Conservation (phyloP, 2,797 vertebrate genomes). For the Aulostomus chinensis region DNA sequence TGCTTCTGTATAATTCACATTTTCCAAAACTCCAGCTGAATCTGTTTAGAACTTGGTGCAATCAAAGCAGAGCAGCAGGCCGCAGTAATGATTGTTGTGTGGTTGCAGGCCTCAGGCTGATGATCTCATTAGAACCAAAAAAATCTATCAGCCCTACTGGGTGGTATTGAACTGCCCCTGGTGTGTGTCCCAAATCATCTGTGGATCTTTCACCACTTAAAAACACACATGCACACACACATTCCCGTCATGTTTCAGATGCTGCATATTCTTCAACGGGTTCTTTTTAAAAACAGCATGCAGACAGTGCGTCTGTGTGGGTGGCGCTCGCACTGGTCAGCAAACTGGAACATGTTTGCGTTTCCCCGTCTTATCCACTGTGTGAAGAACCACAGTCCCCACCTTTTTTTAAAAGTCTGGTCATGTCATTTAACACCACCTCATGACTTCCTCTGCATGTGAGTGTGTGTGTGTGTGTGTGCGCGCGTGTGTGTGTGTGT, state of each 20-base stretch:
- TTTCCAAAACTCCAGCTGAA: constrained; percentile 7
- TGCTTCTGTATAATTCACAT: constrained; percentile 11
- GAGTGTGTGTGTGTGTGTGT: constrained; percentile 23
- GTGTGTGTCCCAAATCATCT: constrained; percentile 25
- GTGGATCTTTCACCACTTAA: constrained; percentile 10
- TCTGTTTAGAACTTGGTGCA: constrained; percentile 12
- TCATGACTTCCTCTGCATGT: constrained; percentile 61
- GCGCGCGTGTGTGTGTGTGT: constrained; percentile 18
- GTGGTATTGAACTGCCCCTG: constrained; percentile 46
- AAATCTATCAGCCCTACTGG: constrained; percentile 58
- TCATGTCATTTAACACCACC: constrained; percentile 73
- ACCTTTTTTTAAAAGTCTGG: constrained; percentile 63
- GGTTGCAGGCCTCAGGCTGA: constrained; percentile 44
- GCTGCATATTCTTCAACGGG: constrained; percentile 33
- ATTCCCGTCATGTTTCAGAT: constrained; percentile 61
- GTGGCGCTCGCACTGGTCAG: constrained; percentile 50
- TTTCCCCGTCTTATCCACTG: constrained; percentile 47
- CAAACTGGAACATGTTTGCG: constrained; percentile 60
- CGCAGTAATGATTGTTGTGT: constrained; percentile 39
- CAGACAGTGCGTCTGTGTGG: constrained; percentile 55
- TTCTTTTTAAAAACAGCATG: constrained; percentile 30
- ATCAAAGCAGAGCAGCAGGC: constrained; percentile 27
- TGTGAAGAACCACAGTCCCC: constrained; percentile 51
- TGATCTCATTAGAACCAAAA: constrained; percentile 51
- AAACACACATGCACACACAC: constrained; percentile 18